phyloP scores from a whole-genome alignment of 1,140 invertebrate genomes.

The Drosophila mayri region DNA sequence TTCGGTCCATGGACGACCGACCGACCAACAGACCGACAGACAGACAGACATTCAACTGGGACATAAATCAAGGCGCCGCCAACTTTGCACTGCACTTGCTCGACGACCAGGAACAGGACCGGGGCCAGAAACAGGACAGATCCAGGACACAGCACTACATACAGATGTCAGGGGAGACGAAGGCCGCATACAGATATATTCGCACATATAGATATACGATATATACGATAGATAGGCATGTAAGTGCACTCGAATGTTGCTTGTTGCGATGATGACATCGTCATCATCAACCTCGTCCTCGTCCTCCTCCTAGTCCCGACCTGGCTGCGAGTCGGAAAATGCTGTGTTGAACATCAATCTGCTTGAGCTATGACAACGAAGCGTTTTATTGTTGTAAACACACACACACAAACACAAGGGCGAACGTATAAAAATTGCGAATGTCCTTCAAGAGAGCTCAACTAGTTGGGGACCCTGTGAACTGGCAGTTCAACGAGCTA shows the following conservation, averaged over 20 bases:
- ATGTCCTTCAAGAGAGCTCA: slow-evolving; percentile 23
- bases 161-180: slow-evolving; percentile 20
- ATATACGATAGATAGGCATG: slow-evolving; percentile 63
- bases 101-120: slow-evolving; percentile 2
- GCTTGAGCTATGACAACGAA: slow-evolving; percentile 79
- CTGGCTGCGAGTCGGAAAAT: slow-evolving; percentile 35
- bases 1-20: slow-evolving; percentile 13
- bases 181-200: slow-evolving; percentile 51
- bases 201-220: slow-evolving; percentile 36
- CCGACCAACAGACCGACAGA: not conserved
- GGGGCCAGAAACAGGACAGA: slow-evolving; percentile 5
- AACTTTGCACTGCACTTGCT: slow-evolving; percentile 62
- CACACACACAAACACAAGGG: slow-evolving; percentile 32
- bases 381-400: slow-evolving; percentile 79
- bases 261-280: slow-evolving; percentile 57
- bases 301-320: slow-evolving; percentile 2
- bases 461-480: slow-evolving; percentile 30
- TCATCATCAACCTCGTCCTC: slow-evolving; percentile 33
- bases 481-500: slow-evolving; percentile 42
- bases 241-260: slow-evolving; percentile 64
- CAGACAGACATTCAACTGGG: slow-evolving; percentile 41
- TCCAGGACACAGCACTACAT: slow-evolving; percentile 16
- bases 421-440: slow-evolving; percentile 26
- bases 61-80: slow-evolving; percentile 63
- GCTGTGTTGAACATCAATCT: slow-evolving; percentile 70